Conservation (phyloP, 2,888 invertebrate genomes). For the Cyrtodaria siliqua region DNA sequence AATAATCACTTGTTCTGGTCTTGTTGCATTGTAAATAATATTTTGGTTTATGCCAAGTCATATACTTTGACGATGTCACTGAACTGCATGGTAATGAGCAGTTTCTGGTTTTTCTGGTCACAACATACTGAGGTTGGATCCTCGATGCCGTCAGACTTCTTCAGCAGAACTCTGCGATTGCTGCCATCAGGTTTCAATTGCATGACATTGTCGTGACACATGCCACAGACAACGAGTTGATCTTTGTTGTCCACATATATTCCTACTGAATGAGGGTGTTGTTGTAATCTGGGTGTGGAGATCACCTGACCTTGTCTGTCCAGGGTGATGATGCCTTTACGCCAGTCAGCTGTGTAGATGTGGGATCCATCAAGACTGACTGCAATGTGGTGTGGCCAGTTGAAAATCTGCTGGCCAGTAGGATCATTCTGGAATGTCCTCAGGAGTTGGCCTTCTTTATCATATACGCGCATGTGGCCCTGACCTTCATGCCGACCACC, state of each 20-base stretch:
- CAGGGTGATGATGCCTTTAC: no score
- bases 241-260: background rate
- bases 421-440: no score
- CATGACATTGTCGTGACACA: background rate
- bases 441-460: background rate
- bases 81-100: background rate
- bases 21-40: no score
- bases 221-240: constrained; percentile 2
- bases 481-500: background rate
- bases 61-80: no score
- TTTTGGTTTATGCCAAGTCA: no score
- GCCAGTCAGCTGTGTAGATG: no score
- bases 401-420: no score
- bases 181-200: background rate
- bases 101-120: background rate
- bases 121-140: background rate
- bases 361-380: background rate
- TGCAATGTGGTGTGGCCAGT: background rate
- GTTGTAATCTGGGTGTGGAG: background rate
- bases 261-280: background rate
- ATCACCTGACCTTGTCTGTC: background rate
- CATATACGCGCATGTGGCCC: constrained; percentile 1
- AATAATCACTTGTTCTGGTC: no score
- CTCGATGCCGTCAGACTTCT: constrained; percentile 6
- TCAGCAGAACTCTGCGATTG: background rate